phyloP scores from a whole-genome alignment of 2,113 vertebrate species.

The Parus major region DNA sequence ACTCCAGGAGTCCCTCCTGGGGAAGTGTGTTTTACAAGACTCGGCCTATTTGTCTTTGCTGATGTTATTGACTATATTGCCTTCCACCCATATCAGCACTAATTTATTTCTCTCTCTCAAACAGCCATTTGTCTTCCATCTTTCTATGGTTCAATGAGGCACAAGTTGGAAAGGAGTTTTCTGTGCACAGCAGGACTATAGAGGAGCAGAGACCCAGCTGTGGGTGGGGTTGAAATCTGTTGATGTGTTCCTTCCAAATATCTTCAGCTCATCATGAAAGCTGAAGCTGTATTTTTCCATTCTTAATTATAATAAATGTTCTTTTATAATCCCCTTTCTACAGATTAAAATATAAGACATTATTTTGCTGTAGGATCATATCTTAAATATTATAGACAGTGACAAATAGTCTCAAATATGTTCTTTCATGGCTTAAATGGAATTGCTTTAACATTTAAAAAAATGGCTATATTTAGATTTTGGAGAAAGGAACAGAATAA shows the following conservation, averaged over 20 bases:
- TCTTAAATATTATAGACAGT: neutral
- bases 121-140: neutral
- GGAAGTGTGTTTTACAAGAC: neutral
- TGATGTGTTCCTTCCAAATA: neutral
- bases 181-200: neutral
- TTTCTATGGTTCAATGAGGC: neutral
- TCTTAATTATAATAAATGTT: neutral
- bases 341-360: neutral
- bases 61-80: neutral
- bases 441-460: neutral
- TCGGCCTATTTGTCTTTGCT: neutral
- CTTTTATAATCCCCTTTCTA: neutral
- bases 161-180: neutral
- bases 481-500: constrained; percentile 25
- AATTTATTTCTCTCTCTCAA: neutral
- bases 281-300: neutral
- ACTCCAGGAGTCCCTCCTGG: neutral
- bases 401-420: neutral
- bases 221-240: neutral
- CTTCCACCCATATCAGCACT: neutral
- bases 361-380: neutral
- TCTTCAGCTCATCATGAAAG: neutral
- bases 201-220: neutral
- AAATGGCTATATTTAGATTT: neutral
- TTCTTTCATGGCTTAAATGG: neutral